Conservation (phyloP, 2,797 vertebrate genomes). For the Cynodonichthys magdalenae region DNA sequence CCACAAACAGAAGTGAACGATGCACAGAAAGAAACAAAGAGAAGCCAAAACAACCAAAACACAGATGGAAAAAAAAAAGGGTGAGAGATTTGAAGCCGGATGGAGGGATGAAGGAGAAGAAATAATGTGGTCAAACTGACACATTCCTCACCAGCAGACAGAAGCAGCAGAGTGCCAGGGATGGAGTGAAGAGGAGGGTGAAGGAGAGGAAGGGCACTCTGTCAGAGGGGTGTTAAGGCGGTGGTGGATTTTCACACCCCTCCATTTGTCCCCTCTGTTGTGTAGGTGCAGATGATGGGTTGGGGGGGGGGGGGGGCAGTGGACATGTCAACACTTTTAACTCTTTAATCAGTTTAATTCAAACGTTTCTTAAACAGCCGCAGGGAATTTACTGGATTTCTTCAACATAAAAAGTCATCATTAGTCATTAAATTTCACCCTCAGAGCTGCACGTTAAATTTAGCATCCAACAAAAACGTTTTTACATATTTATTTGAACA, state of each 20-base stretch:
- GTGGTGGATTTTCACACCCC: slow-evolving; percentile 72
- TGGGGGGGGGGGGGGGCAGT: slow-evolving; percentile 22
- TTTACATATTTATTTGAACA: no score
- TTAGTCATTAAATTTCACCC: slow-evolving; percentile 16
- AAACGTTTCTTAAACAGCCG: slow-evolving; percentile 9
- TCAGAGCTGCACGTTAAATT: slow-evolving; percentile 1
- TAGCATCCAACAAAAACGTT: background rate
- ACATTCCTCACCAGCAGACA: slow-evolving; percentile 74
- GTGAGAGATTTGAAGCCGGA: slow-evolving; percentile 13
- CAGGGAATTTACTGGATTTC: slow-evolving; percentile 34
- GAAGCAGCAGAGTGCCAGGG: slow-evolving; percentile 47
- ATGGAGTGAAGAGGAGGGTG: slow-evolving; percentile 38
- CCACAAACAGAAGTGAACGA: slow-evolving; percentile 52
- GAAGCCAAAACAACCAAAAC: slow-evolving; percentile 46
- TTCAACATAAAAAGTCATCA: slow-evolving; percentile 21
- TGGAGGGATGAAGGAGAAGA: slow-evolving; percentile 39
- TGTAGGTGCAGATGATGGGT: slow-evolving; percentile 50
- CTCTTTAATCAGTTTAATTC: slow-evolving; percentile 22
- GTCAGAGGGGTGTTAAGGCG: slow-evolving; percentile 60
- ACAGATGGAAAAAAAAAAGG: slow-evolving; percentile 3
- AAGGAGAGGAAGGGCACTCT: slow-evolving; percentile 56
- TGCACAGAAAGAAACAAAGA: slow-evolving; percentile 34
- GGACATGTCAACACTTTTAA: slow-evolving; percentile 63
- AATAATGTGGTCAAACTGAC: slow-evolving; percentile 65
- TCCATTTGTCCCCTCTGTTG: slow-evolving; percentile 71